Conservation (phyloP, 2,797 vertebrate genomes). For the Dryobates pubescens region DNA sequence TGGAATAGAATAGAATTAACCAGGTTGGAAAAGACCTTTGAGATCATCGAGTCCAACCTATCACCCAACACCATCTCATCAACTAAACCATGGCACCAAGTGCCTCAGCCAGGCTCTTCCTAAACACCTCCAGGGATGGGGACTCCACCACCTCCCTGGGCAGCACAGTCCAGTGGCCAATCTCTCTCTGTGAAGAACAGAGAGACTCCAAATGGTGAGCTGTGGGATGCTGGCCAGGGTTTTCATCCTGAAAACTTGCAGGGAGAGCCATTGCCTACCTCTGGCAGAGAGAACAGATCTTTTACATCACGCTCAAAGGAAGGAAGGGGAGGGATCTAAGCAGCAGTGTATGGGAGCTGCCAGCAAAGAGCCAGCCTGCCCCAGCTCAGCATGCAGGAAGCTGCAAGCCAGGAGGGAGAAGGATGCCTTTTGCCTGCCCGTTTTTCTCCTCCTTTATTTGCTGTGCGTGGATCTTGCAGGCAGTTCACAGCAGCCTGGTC, state of each 20-base stretch:
- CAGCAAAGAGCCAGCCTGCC: background rate
- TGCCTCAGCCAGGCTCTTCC: too few relatives aligned
- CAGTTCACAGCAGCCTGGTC: background rate
- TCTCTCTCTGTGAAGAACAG: too few relatives aligned
- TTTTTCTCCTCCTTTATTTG: background rate
- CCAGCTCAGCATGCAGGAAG: background rate
- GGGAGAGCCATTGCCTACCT: background rate
- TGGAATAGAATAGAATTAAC: too few relatives aligned
- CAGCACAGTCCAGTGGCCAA: too few relatives aligned
- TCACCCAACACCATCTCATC: too few relatives aligned
- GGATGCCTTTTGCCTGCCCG: constrained; percentile 18
- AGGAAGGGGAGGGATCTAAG: background rate
- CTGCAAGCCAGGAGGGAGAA: constrained; percentile 1
- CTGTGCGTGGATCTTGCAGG: background rate
- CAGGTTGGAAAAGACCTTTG: too few relatives aligned
- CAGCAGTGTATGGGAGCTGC: background rate
- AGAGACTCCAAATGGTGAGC: too few relatives aligned
- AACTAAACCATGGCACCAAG: too few relatives aligned
- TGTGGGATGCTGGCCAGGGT: background rate
- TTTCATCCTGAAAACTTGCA: background rate
- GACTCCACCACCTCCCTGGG: too few relatives aligned
- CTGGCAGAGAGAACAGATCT: background rate
- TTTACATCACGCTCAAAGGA: background rate
- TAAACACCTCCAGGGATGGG: too few relatives aligned
- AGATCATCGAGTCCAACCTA: too few relatives aligned